Conservation (phyloP, 2,797 vertebrate species). For the Hephaestus fuliginosus region DNA sequence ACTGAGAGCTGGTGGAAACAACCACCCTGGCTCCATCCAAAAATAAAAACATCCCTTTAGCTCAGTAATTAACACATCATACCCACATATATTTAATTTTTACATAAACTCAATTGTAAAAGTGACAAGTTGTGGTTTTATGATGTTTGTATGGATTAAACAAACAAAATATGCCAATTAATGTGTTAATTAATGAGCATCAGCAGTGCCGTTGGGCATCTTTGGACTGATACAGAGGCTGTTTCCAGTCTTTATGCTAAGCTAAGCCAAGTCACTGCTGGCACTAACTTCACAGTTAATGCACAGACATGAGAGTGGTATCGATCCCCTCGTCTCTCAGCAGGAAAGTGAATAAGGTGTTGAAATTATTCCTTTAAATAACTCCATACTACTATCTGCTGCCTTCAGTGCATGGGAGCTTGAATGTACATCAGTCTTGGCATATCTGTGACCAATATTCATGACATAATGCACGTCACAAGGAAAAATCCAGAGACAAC, state of each 20-base stretch:
- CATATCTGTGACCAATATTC: background rate
- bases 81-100: background rate
- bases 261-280: background rate
- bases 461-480: background rate
- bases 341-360: background rate
- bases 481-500: constrained; percentile 54
- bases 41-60: background rate
- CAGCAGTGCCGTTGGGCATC: background rate
- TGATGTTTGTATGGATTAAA: background rate
- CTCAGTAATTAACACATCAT: background rate
- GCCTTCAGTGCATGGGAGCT: background rate
- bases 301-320: background rate
- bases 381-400: background rate
- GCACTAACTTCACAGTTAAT: background rate
- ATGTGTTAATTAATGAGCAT: background rate
- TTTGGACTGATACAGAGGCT: background rate
- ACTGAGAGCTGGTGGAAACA: background rate
- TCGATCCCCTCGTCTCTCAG: background rate
- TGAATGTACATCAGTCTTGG: background rate
- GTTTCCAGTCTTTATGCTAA: background rate
- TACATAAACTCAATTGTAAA: background rate
- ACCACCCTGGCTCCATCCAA: background rate
- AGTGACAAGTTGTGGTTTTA: background rate
- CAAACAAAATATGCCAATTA: background rate
- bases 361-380: background rate